Evolutionary conservation across 2,888 invertebrate species (phyloP), one percentile per base, ranked within the genome.

Genomic region (Rhagonycha fulva): DNA sequence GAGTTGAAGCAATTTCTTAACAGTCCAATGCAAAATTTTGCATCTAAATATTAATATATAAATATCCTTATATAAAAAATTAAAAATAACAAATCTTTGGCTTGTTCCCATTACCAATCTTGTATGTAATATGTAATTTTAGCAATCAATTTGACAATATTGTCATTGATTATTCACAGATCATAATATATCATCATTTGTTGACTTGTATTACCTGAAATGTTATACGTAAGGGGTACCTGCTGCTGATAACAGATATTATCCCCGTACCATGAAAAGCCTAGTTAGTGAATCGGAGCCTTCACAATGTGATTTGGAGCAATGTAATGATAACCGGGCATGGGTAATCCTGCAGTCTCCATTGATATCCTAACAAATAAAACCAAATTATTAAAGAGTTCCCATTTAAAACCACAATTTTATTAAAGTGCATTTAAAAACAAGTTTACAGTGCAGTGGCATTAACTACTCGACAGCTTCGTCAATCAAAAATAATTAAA

Each of bases 241-340:
- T 82, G 82, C 81, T 82, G 82, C 82, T 84, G 86, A 86, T 86
- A 85, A 82, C 81, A 84, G 85, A 82, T 84, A 83, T 66, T 66
- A 66, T 82, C 84, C 85, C 81, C 81, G 77, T 83, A 82, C 84
- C 84, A 84, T 79, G 83, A 83, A 84, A 84, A 83, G 82, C 83
- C 84, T 87, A 87, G 86, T 86, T 94, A 96, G 91, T 96, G 96
- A 88, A 96, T 96, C 86, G 96, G 95, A 83, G 96, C 94, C 90
- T 96, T 96, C 86, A 96, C 95, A 88, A 96, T 96, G 90, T 96
- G 95, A 90, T 96, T 96, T 82, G 96, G 96, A 83, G 96, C 94
- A 89, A 96, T 94, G 91, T 96, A 96, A 89, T 96, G 96, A 90
- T 96, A 96, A 83, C 96, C 95, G 79, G 95, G 94, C 90, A 96